These are phyloP conservation scores for Coregonus sp. DNA, from an alignment of 2,797 vertebrate genomes.

Conservation along the genomic window DNA sequence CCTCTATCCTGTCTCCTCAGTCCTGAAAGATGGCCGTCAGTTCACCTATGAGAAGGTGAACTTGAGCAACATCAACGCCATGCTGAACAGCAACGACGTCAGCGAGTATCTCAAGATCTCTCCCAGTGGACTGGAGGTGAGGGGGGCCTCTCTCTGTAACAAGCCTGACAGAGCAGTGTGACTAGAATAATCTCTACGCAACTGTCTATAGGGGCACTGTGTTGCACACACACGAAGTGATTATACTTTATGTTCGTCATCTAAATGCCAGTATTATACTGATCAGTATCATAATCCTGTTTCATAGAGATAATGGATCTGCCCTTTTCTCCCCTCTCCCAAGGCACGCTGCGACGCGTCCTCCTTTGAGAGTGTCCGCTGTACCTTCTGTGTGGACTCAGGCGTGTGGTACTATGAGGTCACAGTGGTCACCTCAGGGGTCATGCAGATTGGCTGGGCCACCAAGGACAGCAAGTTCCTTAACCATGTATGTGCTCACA, in stretches of 20 bases:
- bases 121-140: slow-evolving; percentile 91
- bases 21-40: slow-evolving; percentile 93
- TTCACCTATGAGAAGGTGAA: slow-evolving; percentile 98
- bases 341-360: slow-evolving; percentile 97
- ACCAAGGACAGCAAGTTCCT: slow-evolving; percentile 99
- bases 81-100: slow-evolving; percentile 99
- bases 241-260: too few species aligned
- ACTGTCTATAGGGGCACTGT: too few species aligned
- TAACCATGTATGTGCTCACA: slow-evolving; percentile 85
- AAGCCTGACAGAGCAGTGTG: too few species aligned
- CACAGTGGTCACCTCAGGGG: slow-evolving; percentile 94
- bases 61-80: slow-evolving; percentile 90
- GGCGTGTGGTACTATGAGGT: slow-evolving; percentile 99
- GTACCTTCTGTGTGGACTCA: slow-evolving; percentile 96
- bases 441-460: slow-evolving; percentile 99
- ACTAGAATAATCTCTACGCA: too few species aligned
- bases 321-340: neutral
- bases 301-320: too few species aligned
- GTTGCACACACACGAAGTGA: too few species aligned
- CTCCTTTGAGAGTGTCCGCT: slow-evolving; percentile 97
- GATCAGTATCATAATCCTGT: too few species aligned
- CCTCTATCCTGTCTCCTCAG: slow-evolving; percentile 61
- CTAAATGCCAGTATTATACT: too few species aligned
- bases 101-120: slow-evolving; percentile 99
- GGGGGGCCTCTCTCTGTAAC: neutral